Percentiles rank a stretch among this genome's conserved stretches.
Conservation (phyloP, 2,888 invertebrate genomes). For the Aphodius granarius region DNA sequence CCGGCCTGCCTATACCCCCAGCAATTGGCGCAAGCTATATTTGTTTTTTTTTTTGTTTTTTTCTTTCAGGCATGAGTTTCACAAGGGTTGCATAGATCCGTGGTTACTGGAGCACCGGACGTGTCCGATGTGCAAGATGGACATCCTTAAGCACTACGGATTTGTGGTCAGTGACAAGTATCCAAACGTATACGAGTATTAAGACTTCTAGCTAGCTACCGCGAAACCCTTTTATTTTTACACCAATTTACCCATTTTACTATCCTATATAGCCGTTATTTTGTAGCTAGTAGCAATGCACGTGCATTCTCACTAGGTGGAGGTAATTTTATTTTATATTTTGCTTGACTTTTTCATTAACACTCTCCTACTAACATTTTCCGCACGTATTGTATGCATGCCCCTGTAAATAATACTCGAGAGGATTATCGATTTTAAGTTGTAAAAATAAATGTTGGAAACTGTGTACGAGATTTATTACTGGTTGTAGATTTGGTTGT, state of each 20-base stretch:
- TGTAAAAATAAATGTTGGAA: background rate
- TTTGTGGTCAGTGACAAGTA: slow-evolving; percentile 72
- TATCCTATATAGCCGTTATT: too few relatives aligned
- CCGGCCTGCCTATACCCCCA: too few relatives aligned
- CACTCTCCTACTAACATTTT: background rate
- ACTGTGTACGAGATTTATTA: background rate
- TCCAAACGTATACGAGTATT: slow-evolving; percentile 39
- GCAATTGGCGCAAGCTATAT: too few relatives aligned
- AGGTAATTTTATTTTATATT: slow-evolving; percentile 45
- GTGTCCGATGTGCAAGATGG: slow-evolving; percentile 97
- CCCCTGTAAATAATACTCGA: background rate
- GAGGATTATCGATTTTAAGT: background rate
- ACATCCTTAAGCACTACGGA: slow-evolving; percentile 88
- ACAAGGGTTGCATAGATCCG: slow-evolving; percentile 94
- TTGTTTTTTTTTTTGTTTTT: slow-evolving; percentile 9
- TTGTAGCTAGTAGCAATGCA: background rate
- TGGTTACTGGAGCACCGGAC: slow-evolving; percentile 94
- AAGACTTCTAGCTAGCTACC: slow-evolving; percentile 26
- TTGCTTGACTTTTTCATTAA: slow-evolving; percentile 22
- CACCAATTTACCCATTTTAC: background rate
- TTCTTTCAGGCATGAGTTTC: slow-evolving; percentile 84
- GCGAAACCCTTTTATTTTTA: slow-evolving; percentile 22
- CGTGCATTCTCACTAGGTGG: slow-evolving; percentile 43
- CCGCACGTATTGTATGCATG: background rate
- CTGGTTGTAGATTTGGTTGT: background rate